Evolutionary conservation across 2,888 invertebrate species (phyloP).

Genomic region (Biston stratarius): DNA sequence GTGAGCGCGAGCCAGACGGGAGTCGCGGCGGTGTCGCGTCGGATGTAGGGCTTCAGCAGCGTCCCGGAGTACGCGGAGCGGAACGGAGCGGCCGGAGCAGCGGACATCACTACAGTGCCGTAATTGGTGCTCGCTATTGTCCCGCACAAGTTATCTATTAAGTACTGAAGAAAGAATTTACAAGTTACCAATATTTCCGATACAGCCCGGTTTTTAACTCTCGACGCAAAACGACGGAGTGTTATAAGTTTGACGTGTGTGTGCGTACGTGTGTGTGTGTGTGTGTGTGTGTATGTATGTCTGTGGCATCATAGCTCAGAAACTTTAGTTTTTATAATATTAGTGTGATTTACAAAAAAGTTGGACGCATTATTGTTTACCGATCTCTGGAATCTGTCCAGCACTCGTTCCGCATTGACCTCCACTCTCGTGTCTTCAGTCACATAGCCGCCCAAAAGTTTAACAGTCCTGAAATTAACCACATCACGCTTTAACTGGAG

Average conservation of each 20-base stretch:
- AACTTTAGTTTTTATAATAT: too few species aligned
- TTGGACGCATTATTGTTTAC: slow-evolving; percentile 52
- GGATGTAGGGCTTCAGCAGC: slow-evolving; percentile 93
- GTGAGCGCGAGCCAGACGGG: slow-evolving; percentile 91
- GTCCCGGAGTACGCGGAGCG: slow-evolving; percentile 91
- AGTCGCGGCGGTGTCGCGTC: slow-evolving; percentile 88
- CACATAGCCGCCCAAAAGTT: slow-evolving; percentile 69
- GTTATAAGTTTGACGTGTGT: too few species aligned
- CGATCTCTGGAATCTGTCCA: slow-evolving; percentile 81
- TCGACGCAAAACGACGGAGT: too few species aligned
- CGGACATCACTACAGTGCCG: slow-evolving; percentile 83
- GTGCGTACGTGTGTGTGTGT: too few species aligned
- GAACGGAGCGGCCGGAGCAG: slow-evolving; percentile 82
- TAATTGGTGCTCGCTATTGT: slow-evolving; percentile 68
- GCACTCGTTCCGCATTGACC: slow-evolving; percentile 66
- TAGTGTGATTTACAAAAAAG: too few species aligned
- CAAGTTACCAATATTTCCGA: neutral
- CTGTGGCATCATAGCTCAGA: too few species aligned
- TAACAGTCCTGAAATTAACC: slow-evolving; percentile 62
- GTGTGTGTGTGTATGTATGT: too few species aligned
- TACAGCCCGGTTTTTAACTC: too few species aligned
- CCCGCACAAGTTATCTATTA: slow-evolving; percentile 74
- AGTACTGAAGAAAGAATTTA: slow-evolving; percentile 58
- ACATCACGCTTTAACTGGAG: slow-evolving; percentile 5
- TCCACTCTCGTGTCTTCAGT: slow-evolving; percentile 63